Conservation (phyloP, 2,888 invertebrate genomes). For the Monochamus alternatus region DNA sequence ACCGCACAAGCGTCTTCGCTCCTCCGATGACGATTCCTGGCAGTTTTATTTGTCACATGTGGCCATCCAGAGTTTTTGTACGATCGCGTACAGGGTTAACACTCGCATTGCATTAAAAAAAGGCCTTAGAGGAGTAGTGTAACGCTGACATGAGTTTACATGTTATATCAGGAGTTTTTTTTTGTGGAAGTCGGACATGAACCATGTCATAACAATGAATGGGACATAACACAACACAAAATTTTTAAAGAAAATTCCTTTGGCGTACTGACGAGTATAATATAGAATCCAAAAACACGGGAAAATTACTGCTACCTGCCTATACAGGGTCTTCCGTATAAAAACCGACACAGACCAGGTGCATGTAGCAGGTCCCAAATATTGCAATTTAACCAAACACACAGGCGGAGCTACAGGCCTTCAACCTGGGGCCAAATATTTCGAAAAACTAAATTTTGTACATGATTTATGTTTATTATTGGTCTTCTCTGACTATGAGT, state of each 20-base stretch:
- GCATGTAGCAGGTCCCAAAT: no score
- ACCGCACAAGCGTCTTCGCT: background rate
- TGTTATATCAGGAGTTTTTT: conserved; percentile 47
- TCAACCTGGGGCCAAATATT: no score
- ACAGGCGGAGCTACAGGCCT: no score
- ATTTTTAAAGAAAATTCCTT: background rate
- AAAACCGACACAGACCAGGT: no score
- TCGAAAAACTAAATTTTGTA: no score
- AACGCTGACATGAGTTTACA: conserved; percentile 41
- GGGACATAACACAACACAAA: background rate
- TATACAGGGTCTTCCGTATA: no score
- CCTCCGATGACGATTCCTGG: conserved; percentile 3
- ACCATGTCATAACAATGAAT: background rate
- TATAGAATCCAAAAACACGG: no score
- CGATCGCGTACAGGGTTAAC: conserved; percentile 54
- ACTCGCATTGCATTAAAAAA: conserved; percentile 51
- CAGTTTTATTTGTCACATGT: conserved; percentile 53
- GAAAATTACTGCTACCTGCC: no score
- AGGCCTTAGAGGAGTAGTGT: conserved; percentile 43
- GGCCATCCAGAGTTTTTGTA: conserved; percentile 54
- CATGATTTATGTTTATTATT: no score
- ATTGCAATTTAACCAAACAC: no score
- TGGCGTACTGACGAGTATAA: no score
- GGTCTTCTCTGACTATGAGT: no score
- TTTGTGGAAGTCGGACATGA: background rate